Base-by-base conservation (phyloP, 2,888 invertebrate genomes). In the Eurois occulta region DNA sequence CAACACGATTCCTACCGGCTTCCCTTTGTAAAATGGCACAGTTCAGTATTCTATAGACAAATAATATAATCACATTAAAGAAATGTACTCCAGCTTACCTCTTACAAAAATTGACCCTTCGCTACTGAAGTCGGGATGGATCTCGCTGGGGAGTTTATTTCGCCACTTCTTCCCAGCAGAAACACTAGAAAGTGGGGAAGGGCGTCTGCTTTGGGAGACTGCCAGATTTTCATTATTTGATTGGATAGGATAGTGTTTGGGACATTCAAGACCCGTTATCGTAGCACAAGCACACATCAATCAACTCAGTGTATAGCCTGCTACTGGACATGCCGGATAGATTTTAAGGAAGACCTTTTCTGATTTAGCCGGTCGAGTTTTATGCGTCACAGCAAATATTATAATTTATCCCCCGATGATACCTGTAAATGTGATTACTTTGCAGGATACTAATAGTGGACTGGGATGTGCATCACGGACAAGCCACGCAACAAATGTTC, bases 381-480 rank as follows among this genome's bases (percentile, higher is more conserved):
- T 11, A 13, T 35, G 1, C 21, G 10, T 48, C 10, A 10, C 10
- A 4, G 6, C 21, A 28, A 28, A 16, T 21, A 18, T 52, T 16
- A 35, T 32, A 4, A 28, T 48, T 55, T 55, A 13, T 70, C 11
- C 5, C n/a, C 38, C 13, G 10, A 46, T 38, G 7, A 5, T 2
- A 46, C 11, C 32, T n/a, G 8, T 28, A 52, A 32, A 55, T 60
- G 11, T 67, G 7, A 28, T 77, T 0, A 2, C 6, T 72, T 82
- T 91, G 35, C 92, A 96, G 98, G 90, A 97, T 99, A 88, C 95
- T 99, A 78, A 99, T 99, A 80, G 98, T 99, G 0, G 99, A 99
- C 93, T 99, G 99, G 98, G 99, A 99, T 93, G 98, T 99, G 13
- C 99, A 99, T 93, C 99, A 99, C 94, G 99, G 99, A 0, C 99